Evolutionary conservation across 2,888 invertebrate genomes (phyloP), one percentile per base, ranked within the genome.

Genomic region (Drosophila mayaguana): DNA sequence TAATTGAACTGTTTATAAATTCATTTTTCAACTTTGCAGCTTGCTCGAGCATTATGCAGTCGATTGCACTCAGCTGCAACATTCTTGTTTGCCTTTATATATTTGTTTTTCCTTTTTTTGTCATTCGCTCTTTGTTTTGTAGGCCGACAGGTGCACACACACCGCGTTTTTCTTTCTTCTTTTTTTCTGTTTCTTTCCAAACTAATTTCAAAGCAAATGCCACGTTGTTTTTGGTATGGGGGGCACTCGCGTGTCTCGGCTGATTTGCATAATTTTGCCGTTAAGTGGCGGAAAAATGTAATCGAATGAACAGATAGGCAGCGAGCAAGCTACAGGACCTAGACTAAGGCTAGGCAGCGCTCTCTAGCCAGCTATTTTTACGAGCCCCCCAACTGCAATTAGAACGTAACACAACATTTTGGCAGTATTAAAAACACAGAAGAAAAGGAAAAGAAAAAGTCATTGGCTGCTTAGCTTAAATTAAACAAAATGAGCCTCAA

Each of bases 281-380:
- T 87, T 89, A 89, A 87, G 86, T 85, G 89, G 83, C 88, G 85
- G 79, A 81, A 89, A 89, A 89, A 81, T 88, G 86, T 89, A 86
- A 88, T 86, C 86, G 81, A 89, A 89, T 81, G 79, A 83, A 79
- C 68, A 83, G 83, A 81, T 85, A 85, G 88, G 69, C 73, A 72
- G 48, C 73, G 48, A 38, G 59, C 18, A 9, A 25, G 16, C 25
- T 28, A 28, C 28, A 28, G 8, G 6, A 6, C 25, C 28, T 28
- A 28, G 28, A 7, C 28, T 28, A 28, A 28, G n/a, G 22, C 45
- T 32, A 69, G 74, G 70, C 67, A 48, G 28, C n/a, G n/a, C n/a
- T n/a, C n/a, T n/a, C 28, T 12, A 32, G 48, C 32, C 51, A 69
- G 65, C 69, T 80, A 63, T 69, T 80, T 73, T 64, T 67, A 76